Conservation (phyloP, 2,888 invertebrate genomes). For the Drosophila atripex region DNA sequence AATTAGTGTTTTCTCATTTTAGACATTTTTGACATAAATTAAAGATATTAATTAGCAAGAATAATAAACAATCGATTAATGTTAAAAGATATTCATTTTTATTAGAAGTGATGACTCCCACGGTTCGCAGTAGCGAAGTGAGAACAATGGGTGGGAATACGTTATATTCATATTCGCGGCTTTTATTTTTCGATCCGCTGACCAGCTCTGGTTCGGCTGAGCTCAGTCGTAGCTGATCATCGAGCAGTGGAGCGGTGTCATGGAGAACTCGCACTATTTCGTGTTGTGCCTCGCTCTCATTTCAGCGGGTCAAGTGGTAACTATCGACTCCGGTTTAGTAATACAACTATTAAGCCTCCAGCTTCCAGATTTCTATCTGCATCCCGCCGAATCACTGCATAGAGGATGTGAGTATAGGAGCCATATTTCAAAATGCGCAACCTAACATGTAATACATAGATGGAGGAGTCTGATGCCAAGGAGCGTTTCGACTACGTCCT, state of each 20-base stretch:
- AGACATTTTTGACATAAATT: not conserved
- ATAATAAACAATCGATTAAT: too few relatives aligned
- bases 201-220: slow-evolving; percentile 13
- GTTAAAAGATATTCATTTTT: too few relatives aligned
- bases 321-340: slow-evolving; percentile 20
- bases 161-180: slow-evolving; percentile 29
- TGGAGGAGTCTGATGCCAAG: slow-evolving; percentile 64
- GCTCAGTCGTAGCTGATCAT: slow-evolving; percentile 60
- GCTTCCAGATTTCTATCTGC: slow-evolving; percentile 54
- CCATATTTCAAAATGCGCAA: not conserved
- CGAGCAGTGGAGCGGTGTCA: slow-evolving; percentile 45
- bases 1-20: too few relatives aligned
- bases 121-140: slow-evolving; percentile 18
- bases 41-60: not conserved
- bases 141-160: slow-evolving; percentile 41
- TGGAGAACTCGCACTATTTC: slow-evolving; percentile 31
- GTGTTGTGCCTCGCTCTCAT: slow-evolving; percentile 21
- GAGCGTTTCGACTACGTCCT: slow-evolving; percentile 70
- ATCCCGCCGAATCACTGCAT: slow-evolving; percentile 66
- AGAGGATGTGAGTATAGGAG: slow-evolving; percentile 65
- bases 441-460: slow-evolving; percentile 38
- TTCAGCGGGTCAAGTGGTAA: slow-evolving; percentile 12
- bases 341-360: not conserved
- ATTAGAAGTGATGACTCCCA: not conserved
- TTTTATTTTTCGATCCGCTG: slow-evolving; percentile 12